These are phyloP conservation scores for Grantiella picta DNA, from an alignment of 2,113 vertebrate genomes.

Conservation along the genomic window DNA sequence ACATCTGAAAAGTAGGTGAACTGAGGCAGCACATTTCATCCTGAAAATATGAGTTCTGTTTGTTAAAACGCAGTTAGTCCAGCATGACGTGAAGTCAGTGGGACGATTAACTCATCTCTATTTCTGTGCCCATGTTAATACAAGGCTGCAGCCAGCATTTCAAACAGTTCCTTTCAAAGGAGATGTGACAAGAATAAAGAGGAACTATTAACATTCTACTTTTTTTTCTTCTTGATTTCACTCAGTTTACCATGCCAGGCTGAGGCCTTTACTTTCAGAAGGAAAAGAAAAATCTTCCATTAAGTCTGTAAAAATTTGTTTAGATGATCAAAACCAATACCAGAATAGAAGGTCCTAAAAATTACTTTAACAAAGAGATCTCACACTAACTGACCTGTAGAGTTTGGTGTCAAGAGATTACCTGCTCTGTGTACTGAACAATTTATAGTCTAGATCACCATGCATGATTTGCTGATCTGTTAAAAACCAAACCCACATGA, in stretches of 20 bases:
- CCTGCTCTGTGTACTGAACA: background rate
- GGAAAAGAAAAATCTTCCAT: background rate
- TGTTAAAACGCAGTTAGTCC: background rate
- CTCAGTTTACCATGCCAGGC: background rate
- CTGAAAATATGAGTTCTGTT: background rate
- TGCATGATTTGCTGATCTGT: background rate
- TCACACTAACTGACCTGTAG: background rate
- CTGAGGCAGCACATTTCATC: background rate
- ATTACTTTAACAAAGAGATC: background rate
- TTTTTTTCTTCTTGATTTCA: background rate
- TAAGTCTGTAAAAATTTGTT: background rate
- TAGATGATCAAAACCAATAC: background rate
- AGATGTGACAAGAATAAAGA: background rate
- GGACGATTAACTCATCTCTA: background rate
- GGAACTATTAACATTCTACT: background rate
- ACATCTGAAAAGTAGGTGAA: background rate
- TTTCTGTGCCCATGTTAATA: background rate
- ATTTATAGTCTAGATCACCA: background rate
- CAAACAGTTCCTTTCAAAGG: background rate
- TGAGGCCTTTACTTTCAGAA: background rate
- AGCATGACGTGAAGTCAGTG: background rate
- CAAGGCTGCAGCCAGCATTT: background rate
- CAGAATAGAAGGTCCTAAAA: background rate
- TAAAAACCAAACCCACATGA: background rate
- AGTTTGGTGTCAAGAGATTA: background rate